Evolutionary conservation across 1,140 invertebrate species (phyloP), one percentile per base, ranked within the genome.

Genomic region (Plectrocnemia conspersa): DNA sequence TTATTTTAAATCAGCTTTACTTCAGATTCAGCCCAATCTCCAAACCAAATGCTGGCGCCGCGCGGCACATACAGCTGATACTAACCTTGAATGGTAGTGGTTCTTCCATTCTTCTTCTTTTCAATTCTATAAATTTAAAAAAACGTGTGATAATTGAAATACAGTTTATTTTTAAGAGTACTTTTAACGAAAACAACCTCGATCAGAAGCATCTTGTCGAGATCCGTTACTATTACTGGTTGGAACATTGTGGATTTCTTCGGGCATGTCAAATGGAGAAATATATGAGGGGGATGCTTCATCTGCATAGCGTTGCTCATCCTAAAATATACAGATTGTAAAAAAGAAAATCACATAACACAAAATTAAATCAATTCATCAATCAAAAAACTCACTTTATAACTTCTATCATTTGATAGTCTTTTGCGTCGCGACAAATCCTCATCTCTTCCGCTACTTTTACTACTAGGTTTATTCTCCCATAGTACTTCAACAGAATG

Each of bases 51-150:
- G 68, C 70, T 59, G 67, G 64, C 55, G 68, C 65, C 70, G 71
- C 67, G 72, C 73, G 68, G 70, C 70, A 64, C 59, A 67, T 65
- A 61, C 67, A 64, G 64, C 77, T 72, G 71, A 79, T 83, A 83
- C 80, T 81, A 79, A 88, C 86, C 84, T 89, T 89, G 65, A 68
- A 66, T 70, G 81, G 81, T 66, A 78, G 74, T 68, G 71, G 78
- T 66, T 71, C 75, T 68, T 90, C 87, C 68, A 88, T 64, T 82
- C 89, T 90, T 76, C 86, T 80, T 73, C 88, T 78, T 76, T 90
- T 90, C 61, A 80, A 77, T 72, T 89, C 84, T 85, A 71, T 22
- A 73, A 77, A 54, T 55, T 18, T 23, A 45, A 36, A 42, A 45
- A 40, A 57, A 19, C 19, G 44, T 22, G 4, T 47, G 11, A 2